phyloP scores from a whole-genome alignment of 2,113 vertebrate species.

The Eurystomus gularis region DNA sequence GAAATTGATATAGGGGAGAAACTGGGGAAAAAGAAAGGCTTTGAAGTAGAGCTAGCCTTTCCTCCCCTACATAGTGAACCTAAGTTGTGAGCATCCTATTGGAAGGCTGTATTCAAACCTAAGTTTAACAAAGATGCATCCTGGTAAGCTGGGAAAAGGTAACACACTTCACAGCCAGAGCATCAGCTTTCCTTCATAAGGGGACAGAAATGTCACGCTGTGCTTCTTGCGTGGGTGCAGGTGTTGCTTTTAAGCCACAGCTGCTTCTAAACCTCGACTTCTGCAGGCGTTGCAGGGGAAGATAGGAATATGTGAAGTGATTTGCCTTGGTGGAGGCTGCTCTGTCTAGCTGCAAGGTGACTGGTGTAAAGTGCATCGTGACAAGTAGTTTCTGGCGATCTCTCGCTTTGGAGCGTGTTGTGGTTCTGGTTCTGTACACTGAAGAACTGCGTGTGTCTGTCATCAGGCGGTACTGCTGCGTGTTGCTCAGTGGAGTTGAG shows the following conservation, averaged over 20 bases:
- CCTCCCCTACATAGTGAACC: rapidly evolving
- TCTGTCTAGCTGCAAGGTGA: not conserved
- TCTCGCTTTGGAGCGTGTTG: not conserved
- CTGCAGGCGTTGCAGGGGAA: rapidly evolving
- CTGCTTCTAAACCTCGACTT: not conserved
- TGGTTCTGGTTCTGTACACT: not conserved
- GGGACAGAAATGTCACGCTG: not conserved
- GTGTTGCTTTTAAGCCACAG: rapidly evolving
- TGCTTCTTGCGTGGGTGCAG: rapidly evolving
- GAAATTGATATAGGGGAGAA: not conserved
- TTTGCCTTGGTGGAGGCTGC: not conserved
- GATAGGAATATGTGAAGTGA: rapidly evolving
- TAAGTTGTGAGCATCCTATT: not conserved
- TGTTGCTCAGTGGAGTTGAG: rapidly evolving
- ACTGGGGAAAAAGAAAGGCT: not conserved
- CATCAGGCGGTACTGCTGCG: not conserved
- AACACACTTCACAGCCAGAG: not conserved
- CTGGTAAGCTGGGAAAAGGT: not conserved
- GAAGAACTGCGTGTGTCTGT: not conserved
- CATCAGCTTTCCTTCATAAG: not conserved
- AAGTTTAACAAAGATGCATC: not conserved
- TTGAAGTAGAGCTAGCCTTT: not conserved
- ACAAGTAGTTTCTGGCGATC: not conserved
- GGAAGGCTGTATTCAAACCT: not conserved
- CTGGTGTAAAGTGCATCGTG: rapidly evolving